Conservation (phyloP, 2,888 invertebrate species). For the Myopa tessellatipennis region DNA sequence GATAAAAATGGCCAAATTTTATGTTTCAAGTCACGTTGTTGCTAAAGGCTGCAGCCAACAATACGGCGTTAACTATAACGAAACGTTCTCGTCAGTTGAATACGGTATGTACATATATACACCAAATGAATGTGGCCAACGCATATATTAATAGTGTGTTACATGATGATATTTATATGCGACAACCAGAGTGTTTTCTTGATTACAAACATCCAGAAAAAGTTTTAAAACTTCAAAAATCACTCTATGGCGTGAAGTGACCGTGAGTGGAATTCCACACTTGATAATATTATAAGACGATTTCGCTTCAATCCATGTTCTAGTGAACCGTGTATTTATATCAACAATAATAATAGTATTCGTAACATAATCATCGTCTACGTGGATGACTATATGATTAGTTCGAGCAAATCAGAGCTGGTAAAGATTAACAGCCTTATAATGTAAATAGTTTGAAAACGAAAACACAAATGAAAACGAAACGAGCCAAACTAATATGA, state of each 20-base stretch:
- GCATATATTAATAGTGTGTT: slow-evolving; percentile 34
- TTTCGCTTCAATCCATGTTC: slow-evolving; percentile 41
- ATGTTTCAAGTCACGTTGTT: too few species aligned
- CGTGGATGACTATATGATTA: slow-evolving; percentile 44
- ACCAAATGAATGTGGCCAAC: too few species aligned
- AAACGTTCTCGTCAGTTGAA: too few species aligned
- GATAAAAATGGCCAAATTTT: too few species aligned
- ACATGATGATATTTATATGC: slow-evolving; percentile 43
- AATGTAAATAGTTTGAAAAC: too few species aligned
- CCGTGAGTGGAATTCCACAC: slow-evolving; percentile 44
- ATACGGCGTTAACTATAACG: too few species aligned
- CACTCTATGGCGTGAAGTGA: slow-evolving; percentile 46
- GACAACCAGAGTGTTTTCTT: slow-evolving; percentile 42
- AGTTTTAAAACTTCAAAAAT: slow-evolving; percentile 43
- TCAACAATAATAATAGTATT: slow-evolving; percentile 25
- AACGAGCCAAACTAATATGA: too few species aligned
- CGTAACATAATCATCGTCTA: slow-evolving; percentile 44
- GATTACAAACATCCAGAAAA: slow-evolving; percentile 35
- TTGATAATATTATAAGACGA: slow-evolving; percentile 40
- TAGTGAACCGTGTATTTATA: slow-evolving; percentile 45
- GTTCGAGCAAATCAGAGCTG: slow-evolving; percentile 40
- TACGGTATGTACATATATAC: too few species aligned
- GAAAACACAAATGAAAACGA: too few species aligned
- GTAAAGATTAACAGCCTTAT: too few species aligned
- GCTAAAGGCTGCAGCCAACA: too few species aligned